Conservation (phyloP, 2,888 invertebrate genomes). For the Pandemis cinnamomeana region DNA sequence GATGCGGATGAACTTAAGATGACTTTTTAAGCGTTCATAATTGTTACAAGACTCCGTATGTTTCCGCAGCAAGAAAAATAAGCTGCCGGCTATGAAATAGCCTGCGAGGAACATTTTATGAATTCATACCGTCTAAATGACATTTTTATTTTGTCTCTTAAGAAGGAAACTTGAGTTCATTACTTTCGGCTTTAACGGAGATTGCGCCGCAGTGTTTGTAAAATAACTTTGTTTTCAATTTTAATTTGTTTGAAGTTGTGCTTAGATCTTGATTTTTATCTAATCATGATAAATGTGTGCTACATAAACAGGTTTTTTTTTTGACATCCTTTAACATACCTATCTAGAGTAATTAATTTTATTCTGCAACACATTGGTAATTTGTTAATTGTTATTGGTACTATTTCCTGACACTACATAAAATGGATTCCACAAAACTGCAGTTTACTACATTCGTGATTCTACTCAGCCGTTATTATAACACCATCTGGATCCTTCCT, state of each 20-base stretch:
- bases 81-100: conserved; percentile 61
- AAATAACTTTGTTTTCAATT: conserved; percentile 15
- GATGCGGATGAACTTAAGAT: too few relatives aligned
- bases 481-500: too few relatives aligned
- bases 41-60: conserved; percentile 44
- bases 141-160: conserved; percentile 73
- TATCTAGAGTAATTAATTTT: too few relatives aligned
- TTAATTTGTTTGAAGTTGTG: conserved; percentile 9
- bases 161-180: conserved; percentile 60
- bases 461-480: too few relatives aligned
- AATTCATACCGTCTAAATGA: conserved; percentile 71
- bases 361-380: too few relatives aligned
- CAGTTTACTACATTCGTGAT: too few relatives aligned
- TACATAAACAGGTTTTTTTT: neutral
- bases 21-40: neutral
- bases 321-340: too few relatives aligned
- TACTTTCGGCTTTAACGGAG: conserved; percentile 52
- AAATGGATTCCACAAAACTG: too few relatives aligned
- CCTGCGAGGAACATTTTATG: conserved; percentile 66
- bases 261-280: neutral
- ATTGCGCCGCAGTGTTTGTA: conserved; percentile 44
- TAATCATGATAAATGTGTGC: neutral
- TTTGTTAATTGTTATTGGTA: too few relatives aligned
- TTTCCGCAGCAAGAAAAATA: conserved; percentile 58
- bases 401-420: too few relatives aligned